Evolutionary conservation across 2,888 invertebrate genomes (phyloP).

Genomic region (Xanthorhoe designata): DNA sequence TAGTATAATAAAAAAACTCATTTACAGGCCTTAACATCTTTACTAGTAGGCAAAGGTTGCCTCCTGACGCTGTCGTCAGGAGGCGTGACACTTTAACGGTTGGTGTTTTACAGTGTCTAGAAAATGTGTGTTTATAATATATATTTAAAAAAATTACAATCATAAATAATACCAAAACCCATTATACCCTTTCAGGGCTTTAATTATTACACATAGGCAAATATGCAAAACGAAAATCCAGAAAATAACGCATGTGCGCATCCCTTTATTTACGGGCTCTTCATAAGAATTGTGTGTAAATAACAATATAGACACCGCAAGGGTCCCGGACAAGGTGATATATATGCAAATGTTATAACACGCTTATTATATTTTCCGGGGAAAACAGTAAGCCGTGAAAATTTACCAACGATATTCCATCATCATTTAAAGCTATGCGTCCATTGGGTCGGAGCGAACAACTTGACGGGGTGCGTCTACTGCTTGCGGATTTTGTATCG

Average conservation of each 20-base stretch:
- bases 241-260: conserved; percentile 58
- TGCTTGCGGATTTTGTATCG: too few relatives aligned
- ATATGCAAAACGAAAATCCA: conserved; percentile 63
- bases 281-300: conserved; percentile 72
- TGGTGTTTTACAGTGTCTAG: too few relatives aligned
- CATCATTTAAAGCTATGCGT: conserved; percentile 56
- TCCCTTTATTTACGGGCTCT: conserved; percentile 65
- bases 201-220: conserved; percentile 56
- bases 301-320: conserved; percentile 63
- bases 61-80: too few relatives aligned
- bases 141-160: too few relatives aligned
- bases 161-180: conserved; percentile 32
- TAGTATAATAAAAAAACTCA: too few relatives aligned
- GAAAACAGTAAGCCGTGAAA: conserved; percentile 70
- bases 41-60: too few relatives aligned
- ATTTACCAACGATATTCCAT: conserved; percentile 70
- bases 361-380: conserved; percentile 82
- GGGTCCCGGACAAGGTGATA: conserved; percentile 73
- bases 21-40: too few relatives aligned
- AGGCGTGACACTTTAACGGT: too few relatives aligned
- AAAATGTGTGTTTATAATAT: too few relatives aligned
- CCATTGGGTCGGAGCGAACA: too few relatives aligned
- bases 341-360: conserved; percentile 84
- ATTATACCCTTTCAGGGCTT: conserved; percentile 41
- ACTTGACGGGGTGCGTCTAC: too few relatives aligned